Evolutionary conservation across 2,888 invertebrate species (phyloP), one percentile per base, ranked within the genome.

Genomic region (Helleia helle): DNA sequence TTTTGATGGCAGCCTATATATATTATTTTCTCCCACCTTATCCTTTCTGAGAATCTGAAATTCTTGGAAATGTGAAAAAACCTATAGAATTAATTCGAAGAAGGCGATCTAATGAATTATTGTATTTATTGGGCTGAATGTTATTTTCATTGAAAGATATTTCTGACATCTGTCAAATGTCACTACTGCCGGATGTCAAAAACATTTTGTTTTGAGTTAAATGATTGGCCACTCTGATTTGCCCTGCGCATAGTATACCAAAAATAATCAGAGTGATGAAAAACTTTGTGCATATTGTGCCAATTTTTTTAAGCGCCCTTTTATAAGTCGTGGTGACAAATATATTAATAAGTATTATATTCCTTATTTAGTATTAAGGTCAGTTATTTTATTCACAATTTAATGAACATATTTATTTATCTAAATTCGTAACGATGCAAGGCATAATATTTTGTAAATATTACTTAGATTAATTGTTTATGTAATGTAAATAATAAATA

Each of bases 391-490:
- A 22, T 22, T 7, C 8, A 5, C 5, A 22, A 7, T 22, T 22
- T 22, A 22, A 7, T 22, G 7, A 4, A 22, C 22, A 5, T 22
- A 22, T 7, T 7, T 22, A 22, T 22, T 22, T 8, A 4, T 22
- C 8, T 8, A n/a, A n/a, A n/a, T n/a, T n/a, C n/a, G n/a, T n/a
- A n/a, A n/a, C 8, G 5, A 22, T 22, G 22, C 22, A 22, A 22
- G 22, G 63, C 65, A 65, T 62, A 62, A 57, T 57, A 55, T 53
- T 51, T 50, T 48, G 37, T 15, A 39, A 31, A 14, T 39, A 41
- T 41, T 46, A 41, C 36, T 43, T 46, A 43, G 14, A 17, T 40
- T 34, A 39, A 22, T 40, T 18, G 17, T 38, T 40, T 31, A 7
- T 9, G 15, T 26, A 22, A 22, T 48, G 41, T 48, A 47, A 36